Evolutionary conservation across 2,888 invertebrate genomes (phyloP), one percentile per base, ranked within the genome.

Genomic region (Machimus rusticus): DNA sequence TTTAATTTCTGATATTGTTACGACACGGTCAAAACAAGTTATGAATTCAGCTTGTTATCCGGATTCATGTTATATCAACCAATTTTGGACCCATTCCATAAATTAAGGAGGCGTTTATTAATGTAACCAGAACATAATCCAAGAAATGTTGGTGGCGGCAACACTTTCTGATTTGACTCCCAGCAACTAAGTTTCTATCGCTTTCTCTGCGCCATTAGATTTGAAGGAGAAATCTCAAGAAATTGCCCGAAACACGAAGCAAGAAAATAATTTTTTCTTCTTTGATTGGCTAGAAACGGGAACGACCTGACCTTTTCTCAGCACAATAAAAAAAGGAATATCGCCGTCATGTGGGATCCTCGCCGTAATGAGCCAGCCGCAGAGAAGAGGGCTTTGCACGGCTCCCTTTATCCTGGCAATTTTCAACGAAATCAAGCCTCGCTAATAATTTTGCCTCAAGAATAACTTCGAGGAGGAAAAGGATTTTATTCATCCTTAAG

Each of bases 351-450:
- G 81, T 81, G 34, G 81, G 34, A 81, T 81, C 31, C 51, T 55
- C 28, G 28, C 0, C 55, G 51, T 81, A 81, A 51, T 51, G 81
- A 81, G 31, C 51, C 31, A 23, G 16, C 81, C 14, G 19, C 16
- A 81, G 51, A 81, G 51, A 46, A 16, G 14, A 46, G 4, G 51
- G 31, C 31, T 51, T 81, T 55, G 51, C 51, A 55, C 81, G 34
- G 81, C 34, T 81, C 31, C 31, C 55, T 81, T 55, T 55, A 81
- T 81, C 81, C 34, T 81, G 12, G 12, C 19, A 78, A 51, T 81
- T 81, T 81, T 55, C 51, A 81, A 51, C 31, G 46, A 55, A 81
- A 81, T 81, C 81, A 81, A 81, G 81, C 34, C 51, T 34, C 81
- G 81, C 55, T 81, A 81, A 81, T 81, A 55, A 81, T 51, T 81